Percentiles rank a stretch among this genome's conserved stretches.
Conservation (phyloP, 1,140 invertebrate genomes). For the Solen grandis region DNA sequence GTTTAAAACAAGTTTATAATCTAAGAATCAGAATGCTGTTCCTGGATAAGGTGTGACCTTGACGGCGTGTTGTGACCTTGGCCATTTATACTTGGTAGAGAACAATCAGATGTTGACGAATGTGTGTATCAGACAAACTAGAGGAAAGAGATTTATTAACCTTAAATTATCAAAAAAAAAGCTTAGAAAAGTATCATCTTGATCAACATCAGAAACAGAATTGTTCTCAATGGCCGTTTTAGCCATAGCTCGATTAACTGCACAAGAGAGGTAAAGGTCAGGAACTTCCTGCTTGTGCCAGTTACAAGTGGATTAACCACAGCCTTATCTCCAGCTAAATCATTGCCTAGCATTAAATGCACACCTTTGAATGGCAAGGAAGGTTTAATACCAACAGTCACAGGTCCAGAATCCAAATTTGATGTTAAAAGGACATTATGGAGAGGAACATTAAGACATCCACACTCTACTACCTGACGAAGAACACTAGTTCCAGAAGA, state of each 20-base stretch:
- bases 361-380: constrained; percentile 51
- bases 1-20: constrained; percentile 11
- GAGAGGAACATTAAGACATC: constrained; percentile 39
- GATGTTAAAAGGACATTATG: constrained; percentile 50
- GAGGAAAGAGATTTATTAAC: not conserved
- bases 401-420: constrained; percentile 40
- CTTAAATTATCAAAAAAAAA: not conserved
- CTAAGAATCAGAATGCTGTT: constrained; percentile 44
- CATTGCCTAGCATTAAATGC: constrained; percentile 58
- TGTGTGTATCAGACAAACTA: not conserved
- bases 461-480: constrained; percentile 51
- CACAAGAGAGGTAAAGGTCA: constrained; percentile 55
- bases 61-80: constrained; percentile 3
- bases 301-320: constrained; percentile 36
- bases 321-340: constrained; percentile 58
- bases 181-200: constrained; percentile 1
- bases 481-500: constrained; percentile 39
- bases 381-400: constrained; percentile 35
- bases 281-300: constrained; percentile 20
- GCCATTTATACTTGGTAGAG: not conserved
- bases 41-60: constrained; percentile 39
- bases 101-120: not conserved
- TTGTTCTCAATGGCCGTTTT: constrained; percentile 29
- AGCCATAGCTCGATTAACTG: constrained; percentile 51
- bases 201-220: constrained; percentile 11